Percentiles rank a stretch among this genome's conserved stretches.
These are phyloP conservation scores for Sycophila texana DNA, from an alignment of 2,888 invertebrate species.

Conservation along the genomic window DNA sequence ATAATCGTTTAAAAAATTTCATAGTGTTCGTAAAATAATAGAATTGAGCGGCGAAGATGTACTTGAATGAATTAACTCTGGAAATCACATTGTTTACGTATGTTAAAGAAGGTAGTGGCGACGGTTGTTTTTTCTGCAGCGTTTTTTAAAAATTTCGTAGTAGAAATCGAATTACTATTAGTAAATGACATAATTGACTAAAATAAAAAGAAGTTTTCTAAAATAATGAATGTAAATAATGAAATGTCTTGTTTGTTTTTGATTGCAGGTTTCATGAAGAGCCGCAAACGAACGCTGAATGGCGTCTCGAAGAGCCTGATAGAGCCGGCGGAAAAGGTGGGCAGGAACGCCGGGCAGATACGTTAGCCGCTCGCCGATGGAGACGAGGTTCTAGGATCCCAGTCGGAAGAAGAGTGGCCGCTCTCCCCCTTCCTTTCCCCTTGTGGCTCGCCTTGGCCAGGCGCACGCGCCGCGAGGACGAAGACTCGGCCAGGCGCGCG, in stretches of 20 bases:
- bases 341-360: conserved; percentile 74
- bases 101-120: not conserved
- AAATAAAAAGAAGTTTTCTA: no score
- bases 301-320: conserved; percentile 75
- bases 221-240: no score
- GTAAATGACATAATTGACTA: no score
- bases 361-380: conserved; percentile 65
- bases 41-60: no score
- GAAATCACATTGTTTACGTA: conserved; percentile 7
- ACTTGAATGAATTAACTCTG: not conserved
- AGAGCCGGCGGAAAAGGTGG: conserved; percentile 75
- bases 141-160: no score
- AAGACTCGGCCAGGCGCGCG: conserved; percentile 48
- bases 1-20: no score
- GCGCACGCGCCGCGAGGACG: conserved; percentile 25
- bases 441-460: not conserved
- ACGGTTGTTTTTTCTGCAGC: conserved; percentile 4
- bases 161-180: no score
- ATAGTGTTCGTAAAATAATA: no score
- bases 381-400: not conserved
- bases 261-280: conserved; percentile 83
- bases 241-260: conserved; percentile 56
- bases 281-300: conserved; percentile 80
- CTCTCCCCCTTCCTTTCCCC: not conserved
- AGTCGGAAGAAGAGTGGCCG: not conserved